Percentiles rank a stretch among this genome's conserved stretches.
Conservation (phyloP, 1,140 invertebrate species). For the Mizuhopecten yessoensis region DNA sequence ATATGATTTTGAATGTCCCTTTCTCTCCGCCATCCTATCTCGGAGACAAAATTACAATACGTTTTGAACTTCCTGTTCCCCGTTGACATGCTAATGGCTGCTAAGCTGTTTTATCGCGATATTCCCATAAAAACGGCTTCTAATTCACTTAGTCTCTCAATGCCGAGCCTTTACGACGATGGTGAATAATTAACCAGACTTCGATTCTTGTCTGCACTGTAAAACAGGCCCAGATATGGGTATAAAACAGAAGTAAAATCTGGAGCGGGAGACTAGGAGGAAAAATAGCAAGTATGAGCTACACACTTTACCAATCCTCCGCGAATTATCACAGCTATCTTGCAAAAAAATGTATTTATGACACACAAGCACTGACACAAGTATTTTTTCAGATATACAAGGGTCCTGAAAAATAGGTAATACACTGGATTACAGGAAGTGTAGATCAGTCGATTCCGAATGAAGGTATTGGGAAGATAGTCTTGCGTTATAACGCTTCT, state of each 20-base stretch:
- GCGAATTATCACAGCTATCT: too few relatives aligned
- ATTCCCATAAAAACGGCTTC: not conserved
- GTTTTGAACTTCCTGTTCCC: not conserved
- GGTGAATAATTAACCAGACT: not conserved
- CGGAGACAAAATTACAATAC: not conserved
- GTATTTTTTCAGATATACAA: too few relatives aligned
- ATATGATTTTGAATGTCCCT: conserved; percentile 26
- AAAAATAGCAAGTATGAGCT: too few relatives aligned
- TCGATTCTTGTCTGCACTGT: not conserved
- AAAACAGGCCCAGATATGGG: not conserved
- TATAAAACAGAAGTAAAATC: not conserved
- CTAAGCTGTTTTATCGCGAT: conserved; percentile 23
- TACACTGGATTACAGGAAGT: too few relatives aligned
- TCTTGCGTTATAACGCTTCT: too few relatives aligned
- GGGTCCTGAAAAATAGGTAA: too few relatives aligned
- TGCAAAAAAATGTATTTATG: too few relatives aligned
- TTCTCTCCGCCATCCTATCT: not conserved
- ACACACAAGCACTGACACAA: too few relatives aligned
- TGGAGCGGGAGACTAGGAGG: too few relatives aligned
- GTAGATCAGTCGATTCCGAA: too few relatives aligned
- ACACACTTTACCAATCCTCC: too few relatives aligned
- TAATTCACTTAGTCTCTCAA: not conserved
- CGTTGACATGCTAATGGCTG: conserved; percentile 10
- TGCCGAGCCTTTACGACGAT: not conserved
- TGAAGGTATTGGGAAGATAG: too few relatives aligned